phyloP scores from a whole-genome alignment of 2,797 vertebrate genomes.

The Scomberomorus guttatus region DNA sequence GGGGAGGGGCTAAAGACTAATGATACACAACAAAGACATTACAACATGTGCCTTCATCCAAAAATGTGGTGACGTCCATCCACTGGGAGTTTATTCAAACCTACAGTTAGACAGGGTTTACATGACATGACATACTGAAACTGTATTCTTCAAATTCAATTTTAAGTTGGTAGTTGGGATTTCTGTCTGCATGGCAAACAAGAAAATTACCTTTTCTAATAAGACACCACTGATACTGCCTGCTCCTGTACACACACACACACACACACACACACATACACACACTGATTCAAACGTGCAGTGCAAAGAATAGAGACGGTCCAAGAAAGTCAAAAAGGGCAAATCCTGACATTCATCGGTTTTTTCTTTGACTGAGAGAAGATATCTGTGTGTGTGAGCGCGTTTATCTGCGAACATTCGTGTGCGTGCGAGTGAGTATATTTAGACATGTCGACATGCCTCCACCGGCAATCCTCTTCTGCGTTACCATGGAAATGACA shows the following conservation, averaged over 20 bases:
- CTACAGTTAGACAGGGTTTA: constrained; percentile 4
- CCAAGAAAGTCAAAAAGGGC: constrained; percentile 15
- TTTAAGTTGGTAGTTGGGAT: constrained; percentile 25
- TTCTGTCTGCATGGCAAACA: constrained; percentile 43
- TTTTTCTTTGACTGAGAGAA: constrained; percentile 10
- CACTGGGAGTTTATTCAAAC: neutral
- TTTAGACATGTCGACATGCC: constrained; percentile 77
- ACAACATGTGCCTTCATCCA: neutral
- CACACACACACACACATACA: constrained; percentile 3
- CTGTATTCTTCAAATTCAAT: constrained; percentile 27
- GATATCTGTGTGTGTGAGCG: constrained; percentile 7
- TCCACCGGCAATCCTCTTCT: constrained; percentile 69
- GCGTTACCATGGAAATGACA: constrained; percentile 83
- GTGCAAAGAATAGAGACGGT: neutral
- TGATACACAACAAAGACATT: neutral
- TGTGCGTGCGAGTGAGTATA: constrained; percentile 59
- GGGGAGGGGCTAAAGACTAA: neutral
- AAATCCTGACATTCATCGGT: neutral
- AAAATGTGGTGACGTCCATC: neutral
- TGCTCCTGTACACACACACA: neutral
- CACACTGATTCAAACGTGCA: neutral
- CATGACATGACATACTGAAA: neutral
- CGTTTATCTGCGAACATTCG: neutral
- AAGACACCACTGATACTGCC: constrained; percentile 33
- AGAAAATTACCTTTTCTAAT: constrained; percentile 50